phyloP scores from a whole-genome alignment of 37 sponge, comb jelly and placozoan genomes.

The Ianthella basta region DNA sequence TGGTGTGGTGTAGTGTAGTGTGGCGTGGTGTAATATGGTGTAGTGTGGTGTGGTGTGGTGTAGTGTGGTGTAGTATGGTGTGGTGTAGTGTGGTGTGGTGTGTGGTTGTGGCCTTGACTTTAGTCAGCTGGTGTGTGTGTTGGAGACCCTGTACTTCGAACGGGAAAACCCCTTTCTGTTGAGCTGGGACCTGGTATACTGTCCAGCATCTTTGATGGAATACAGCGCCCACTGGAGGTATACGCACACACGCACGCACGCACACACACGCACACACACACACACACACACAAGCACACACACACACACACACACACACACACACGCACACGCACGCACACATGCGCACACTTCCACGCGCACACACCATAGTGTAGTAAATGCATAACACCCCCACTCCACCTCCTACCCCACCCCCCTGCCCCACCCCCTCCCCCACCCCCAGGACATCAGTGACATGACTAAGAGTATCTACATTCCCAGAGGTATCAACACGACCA shows the following conservation, averaged over 20 bases:
- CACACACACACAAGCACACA: too few species aligned
- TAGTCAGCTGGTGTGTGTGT: conserved; percentile 90
- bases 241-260: too few species aligned
- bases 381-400: neutral
- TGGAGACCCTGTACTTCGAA: conserved; percentile 96
- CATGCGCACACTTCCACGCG: too few species aligned
- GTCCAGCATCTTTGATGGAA: conserved; percentile 98
- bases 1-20: neutral
- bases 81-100: neutral
- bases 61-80: too few species aligned
- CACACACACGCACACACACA: too few species aligned
- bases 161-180: conserved; percentile 99
- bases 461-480: conserved; percentile 97
- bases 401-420: neutral
- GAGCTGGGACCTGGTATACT: conserved; percentile 98
- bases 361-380: too few species aligned
- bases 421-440: neutral
- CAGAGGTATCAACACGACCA: conserved; percentile 86
- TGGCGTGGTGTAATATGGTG: too few species aligned
- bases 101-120: conserved; percentile 44
- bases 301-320: too few species aligned
- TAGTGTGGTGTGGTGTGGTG: too few species aligned
- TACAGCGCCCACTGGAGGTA: conserved; percentile 97
- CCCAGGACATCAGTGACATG: conserved; percentile 89
- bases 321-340: too few species aligned